Conservation (phyloP, 2,888 invertebrate species). For the Sipha maydis region DNA sequence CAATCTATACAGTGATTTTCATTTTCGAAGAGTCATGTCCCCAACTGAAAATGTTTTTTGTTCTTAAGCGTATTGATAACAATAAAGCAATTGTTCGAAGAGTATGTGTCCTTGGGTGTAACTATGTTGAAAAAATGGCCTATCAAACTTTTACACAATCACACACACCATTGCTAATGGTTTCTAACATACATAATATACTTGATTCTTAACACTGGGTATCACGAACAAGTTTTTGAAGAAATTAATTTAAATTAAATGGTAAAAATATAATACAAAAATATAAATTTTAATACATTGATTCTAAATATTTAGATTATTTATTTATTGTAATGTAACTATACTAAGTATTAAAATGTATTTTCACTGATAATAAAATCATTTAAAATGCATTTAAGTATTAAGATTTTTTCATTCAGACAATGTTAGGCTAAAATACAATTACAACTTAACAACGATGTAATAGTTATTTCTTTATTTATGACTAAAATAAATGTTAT, state of each 20-base stretch:
- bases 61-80: slow-evolving; percentile 12
- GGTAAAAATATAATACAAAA: no score
- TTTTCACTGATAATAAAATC: neutral
- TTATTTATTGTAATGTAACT: neutral
- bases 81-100: slow-evolving; percentile 41
- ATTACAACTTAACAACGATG: no score
- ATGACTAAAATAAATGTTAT: neutral
- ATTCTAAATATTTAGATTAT: neutral
- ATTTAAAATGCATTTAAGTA: neutral
- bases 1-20: slow-evolving; percentile 13
- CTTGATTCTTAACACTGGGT: neutral
- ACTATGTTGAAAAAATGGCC: slow-evolving; percentile 24
- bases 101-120: slow-evolving; percentile 17
- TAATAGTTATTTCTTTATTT: no score
- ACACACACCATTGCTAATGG: neutral
- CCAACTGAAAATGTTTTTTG: slow-evolving; percentile 8
- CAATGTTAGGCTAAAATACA: neutral
- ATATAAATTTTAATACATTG: neutral
- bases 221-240: neutral
- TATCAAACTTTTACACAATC: neutral
- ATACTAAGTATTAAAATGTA: neutral
- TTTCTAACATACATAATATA: neutral
- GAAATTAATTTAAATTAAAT: neutral
- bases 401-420: neutral
- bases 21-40: slow-evolving; percentile 26